A percentile compares a stretch with the other conserved stretches of the same genome.
These are phyloP conservation scores for Atherinosoma microstoma DNA, from an alignment of 2,797 vertebrate genomes.

Conservation along the genomic window DNA sequence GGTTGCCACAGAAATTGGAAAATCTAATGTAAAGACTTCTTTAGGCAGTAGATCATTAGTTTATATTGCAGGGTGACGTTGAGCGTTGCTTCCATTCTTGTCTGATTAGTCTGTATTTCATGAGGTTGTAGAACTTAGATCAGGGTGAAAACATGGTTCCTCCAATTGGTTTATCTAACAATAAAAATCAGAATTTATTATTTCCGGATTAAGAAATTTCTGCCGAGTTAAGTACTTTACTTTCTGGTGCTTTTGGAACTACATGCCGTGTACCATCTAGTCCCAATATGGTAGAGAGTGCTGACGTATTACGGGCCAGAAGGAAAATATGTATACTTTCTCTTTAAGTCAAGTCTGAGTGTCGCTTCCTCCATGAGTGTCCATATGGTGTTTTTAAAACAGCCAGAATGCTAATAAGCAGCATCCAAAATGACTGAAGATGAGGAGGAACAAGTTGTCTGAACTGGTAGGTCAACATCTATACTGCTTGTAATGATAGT, in stretches of 20 bases:
- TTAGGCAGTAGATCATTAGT: background rate
- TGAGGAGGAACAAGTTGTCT: background rate
- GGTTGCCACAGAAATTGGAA: too few species aligned
- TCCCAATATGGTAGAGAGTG: background rate
- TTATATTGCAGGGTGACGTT: background rate
- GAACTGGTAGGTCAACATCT: background rate
- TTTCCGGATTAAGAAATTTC: background rate
- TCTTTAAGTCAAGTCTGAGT: background rate
- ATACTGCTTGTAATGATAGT: background rate
- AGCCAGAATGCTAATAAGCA: background rate
- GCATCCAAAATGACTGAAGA: background rate
- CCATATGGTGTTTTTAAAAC: slow-evolving; percentile 2
- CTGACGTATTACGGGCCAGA: background rate
- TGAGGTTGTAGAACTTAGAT: background rate
- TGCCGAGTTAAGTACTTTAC: background rate
- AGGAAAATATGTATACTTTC: background rate
- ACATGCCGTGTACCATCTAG: too few species aligned
- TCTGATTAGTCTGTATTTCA: background rate
- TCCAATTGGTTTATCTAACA: too few species aligned
- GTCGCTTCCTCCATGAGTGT: slow-evolving; percentile 2
- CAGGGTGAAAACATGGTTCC: too few species aligned
- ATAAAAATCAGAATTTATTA: background rate
- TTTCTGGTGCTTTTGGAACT: background rate
- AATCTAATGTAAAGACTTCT: background rate
- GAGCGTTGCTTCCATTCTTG: background rate